Conservation (phyloP, 92 coral and sea anemone species). For the Meandrina meandrites region DNA sequence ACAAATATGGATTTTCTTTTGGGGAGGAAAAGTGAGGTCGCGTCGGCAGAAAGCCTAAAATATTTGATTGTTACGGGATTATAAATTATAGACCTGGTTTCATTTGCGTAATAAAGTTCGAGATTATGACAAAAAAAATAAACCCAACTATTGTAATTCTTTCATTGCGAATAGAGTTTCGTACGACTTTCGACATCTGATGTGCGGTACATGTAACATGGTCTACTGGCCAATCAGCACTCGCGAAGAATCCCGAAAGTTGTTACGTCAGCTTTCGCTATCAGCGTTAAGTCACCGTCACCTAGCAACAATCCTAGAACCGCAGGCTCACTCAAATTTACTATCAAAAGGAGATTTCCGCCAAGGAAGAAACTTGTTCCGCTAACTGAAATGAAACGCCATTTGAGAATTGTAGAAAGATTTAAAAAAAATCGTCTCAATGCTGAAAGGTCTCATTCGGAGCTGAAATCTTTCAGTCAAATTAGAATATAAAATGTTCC, state of each 20-base stretch:
- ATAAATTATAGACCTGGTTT: not conserved
- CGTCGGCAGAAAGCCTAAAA: not conserved
- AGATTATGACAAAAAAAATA: not conserved
- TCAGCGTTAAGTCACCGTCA: too few relatives aligned
- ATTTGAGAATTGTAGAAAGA: conserved; percentile 3
- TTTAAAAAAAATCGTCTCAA: not conserved
- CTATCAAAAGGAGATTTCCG: not conserved
- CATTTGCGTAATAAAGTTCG: too few relatives aligned
- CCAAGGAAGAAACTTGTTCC: not conserved
- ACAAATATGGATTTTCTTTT: too few relatives aligned
- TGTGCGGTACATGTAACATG: not conserved
- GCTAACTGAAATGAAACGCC: not conserved
- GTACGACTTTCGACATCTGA: not conserved
- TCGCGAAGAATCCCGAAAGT: not conserved
- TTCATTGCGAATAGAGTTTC: not conserved
- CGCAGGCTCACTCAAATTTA: not conserved
- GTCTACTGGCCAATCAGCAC: not conserved
- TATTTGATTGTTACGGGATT: not conserved
- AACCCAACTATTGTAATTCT: not conserved
- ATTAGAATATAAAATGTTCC: conserved; percentile 42
- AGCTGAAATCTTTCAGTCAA: not conserved
- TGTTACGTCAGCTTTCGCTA: not conserved
- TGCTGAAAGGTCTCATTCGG: not conserved
- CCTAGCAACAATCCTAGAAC: not conserved
- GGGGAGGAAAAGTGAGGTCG: not conserved